Conservation (phyloP, 2,113 vertebrate species). For the Hippopotamus amphibius region DNA sequence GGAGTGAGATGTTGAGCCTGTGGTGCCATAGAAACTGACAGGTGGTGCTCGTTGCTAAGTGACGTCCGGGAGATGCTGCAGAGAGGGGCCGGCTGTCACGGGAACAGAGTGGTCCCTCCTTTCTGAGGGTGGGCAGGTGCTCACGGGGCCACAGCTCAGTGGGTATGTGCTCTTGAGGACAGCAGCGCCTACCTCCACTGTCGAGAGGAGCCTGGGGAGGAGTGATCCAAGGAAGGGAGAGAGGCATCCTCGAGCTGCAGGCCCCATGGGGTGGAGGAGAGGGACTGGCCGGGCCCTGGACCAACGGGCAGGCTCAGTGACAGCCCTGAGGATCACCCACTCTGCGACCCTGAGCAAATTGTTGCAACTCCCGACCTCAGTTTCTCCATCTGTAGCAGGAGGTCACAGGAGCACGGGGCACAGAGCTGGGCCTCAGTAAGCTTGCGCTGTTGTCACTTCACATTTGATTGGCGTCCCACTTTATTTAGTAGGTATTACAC, state of each 20-base stretch:
- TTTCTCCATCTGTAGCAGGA: not conserved
- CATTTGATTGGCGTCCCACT: not conserved
- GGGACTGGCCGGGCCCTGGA: not conserved
- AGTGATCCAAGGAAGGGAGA: not conserved
- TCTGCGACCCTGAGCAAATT: not conserved
- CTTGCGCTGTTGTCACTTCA: not conserved
- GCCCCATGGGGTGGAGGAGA: not conserved
- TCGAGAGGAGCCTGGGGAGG: not conserved
- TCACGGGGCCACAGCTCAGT: not conserved
- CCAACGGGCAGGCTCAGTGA: no score
- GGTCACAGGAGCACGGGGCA: rapidly evolving
- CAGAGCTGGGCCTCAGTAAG: not conserved
- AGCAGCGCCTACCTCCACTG: not conserved
- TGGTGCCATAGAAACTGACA: not conserved
- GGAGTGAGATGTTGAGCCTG: not conserved
- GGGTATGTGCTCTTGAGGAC: not conserved
- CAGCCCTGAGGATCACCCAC: not conserved
- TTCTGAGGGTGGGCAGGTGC: not conserved
- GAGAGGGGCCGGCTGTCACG: not conserved
- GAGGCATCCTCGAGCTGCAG: not conserved
- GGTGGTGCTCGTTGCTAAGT: conserved; percentile 51
- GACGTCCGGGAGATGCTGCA: not conserved
- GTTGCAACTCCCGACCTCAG: not conserved
- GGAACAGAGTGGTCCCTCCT: not conserved
- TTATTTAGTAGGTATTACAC: not conserved